Percentiles rank a stretch among this genome's conserved stretches.
Conservation (phyloP, 2,113 vertebrate genomes). For the Tauraco erythrolophus region DNA sequence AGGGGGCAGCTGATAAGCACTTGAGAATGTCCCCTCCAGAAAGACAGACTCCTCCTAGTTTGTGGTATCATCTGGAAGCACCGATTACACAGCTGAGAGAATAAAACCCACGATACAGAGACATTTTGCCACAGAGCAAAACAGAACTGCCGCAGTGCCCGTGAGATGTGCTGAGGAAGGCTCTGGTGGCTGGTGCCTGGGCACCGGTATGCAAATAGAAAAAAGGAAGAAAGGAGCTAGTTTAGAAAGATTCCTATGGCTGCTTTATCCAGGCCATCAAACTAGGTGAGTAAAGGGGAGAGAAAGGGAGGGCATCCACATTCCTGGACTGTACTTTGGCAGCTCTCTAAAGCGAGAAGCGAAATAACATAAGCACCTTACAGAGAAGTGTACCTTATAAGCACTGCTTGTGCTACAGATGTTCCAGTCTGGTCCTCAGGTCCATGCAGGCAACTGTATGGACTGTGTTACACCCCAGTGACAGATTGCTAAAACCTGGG, state of each 20-base stretch:
- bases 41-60: background rate
- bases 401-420: background rate
- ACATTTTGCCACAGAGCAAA: background rate
- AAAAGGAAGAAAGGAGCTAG: background rate
- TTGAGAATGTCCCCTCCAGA: background rate
- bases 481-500: background rate
- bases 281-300: background rate
- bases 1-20: background rate
- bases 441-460: background rate
- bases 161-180: background rate
- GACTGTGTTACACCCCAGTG: background rate
- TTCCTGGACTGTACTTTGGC: slow-evolving; percentile 6
- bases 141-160: background rate
- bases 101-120: background rate
- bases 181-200: background rate
- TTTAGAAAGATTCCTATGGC: background rate
- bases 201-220: background rate
- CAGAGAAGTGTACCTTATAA: background rate
- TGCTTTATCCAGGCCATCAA: background rate
- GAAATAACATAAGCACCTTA: slow-evolving; percentile 1
- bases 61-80: background rate
- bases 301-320: background rate
- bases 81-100: background rate
- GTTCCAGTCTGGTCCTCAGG: background rate
- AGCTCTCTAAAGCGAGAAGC: slow-evolving; percentile 1